phyloP scores from a whole-genome alignment of 2,113 vertebrate genomes.

The Lepus europaeus region DNA sequence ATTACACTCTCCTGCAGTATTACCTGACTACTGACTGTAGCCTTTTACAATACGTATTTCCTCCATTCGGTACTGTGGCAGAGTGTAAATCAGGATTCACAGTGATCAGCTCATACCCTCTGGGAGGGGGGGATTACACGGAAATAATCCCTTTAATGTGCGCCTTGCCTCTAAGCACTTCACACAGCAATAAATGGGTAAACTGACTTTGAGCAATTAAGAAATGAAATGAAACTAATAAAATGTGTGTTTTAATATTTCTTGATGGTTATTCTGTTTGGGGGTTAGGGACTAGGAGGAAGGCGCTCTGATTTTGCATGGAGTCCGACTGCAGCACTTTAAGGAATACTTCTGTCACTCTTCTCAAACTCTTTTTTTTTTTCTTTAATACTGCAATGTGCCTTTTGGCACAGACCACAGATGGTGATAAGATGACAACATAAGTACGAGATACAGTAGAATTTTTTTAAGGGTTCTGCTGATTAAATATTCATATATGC shows the following conservation, averaged over 20 bases:
- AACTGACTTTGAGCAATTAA: slow-evolving; percentile 94
- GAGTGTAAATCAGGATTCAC: slow-evolving; percentile 89
- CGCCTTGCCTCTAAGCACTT: slow-evolving; percentile 95
- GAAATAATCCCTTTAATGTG: slow-evolving; percentile 97
- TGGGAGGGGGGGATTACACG: slow-evolving; percentile 96
- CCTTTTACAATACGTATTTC: slow-evolving; percentile 84
- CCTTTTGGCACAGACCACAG: slow-evolving; percentile 63
- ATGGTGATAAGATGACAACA: slow-evolving; percentile 51
- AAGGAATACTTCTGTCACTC: slow-evolving; percentile 81
- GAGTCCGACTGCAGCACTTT: slow-evolving; percentile 79
- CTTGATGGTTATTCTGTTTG: slow-evolving; percentile 89
- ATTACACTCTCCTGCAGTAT: slow-evolving; percentile 72
- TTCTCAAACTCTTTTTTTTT: slow-evolving; percentile 68
- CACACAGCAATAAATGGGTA: slow-evolving; percentile 95
- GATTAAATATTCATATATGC: slow-evolving; percentile 45
- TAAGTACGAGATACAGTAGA: slow-evolving; percentile 51
- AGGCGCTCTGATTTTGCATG: slow-evolving; percentile 72
- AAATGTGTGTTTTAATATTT: slow-evolving; percentile 91
- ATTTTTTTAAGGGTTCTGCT: neutral
- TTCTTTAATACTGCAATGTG: slow-evolving; percentile 73
- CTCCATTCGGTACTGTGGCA: slow-evolving; percentile 86
- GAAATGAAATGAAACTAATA: slow-evolving; percentile 93
- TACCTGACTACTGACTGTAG: slow-evolving; percentile 78
- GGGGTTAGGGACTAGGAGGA: slow-evolving; percentile 87
- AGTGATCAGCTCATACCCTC: slow-evolving; percentile 91